Evolutionary conservation across 2,888 invertebrate genomes (phyloP), one percentile per base, ranked within the genome.

Genomic region (Drosophila pegasa): DNA sequence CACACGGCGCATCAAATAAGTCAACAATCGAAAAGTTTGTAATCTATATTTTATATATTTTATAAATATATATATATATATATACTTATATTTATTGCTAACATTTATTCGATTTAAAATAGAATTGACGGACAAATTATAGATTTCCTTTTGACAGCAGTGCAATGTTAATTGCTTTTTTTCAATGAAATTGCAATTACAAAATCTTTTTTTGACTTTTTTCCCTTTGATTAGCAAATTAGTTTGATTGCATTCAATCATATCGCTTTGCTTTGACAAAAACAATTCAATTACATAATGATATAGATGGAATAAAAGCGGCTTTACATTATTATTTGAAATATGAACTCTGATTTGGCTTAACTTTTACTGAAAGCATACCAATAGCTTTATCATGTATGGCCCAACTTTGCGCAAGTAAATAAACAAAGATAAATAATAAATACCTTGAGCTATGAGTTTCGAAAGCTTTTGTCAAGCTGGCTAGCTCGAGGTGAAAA

Each of bases 1-100:
- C 51, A 62, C 78, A 80, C 56, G 52, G 58, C 61, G 60, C 29
- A 31, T 20, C 18, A 69, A 60, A 59, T 33, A 52, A 8, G 20
- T 10, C 55, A 43, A 47, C 45, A 5, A 10, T 27, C 9, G n/a
- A 48, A 20, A 33, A n/a, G n/a, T n/a, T n/a, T n/a, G n/a, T n/a
- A n/a, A n/a, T n/a, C n/a, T 48, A 9, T 18, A 9, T 4, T 16
- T 18, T 4, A 27, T 22, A 8, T 41, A 2, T 3, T 20, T 8
- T 22, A 47, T 18, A 38, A n/a, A n/a, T 38, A n/a, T 9, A 33
- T 14, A 12, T 20, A 10, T 29, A 33, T 5, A 38, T 14, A 41
- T 40, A 58, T 25, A 35, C 35, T 4, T 2, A 31, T 43, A 43
- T 55, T 31, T 51, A 41, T n/a, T n/a, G n/a, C n/a, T n/a, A n/a